These are phyloP conservation scores for Cuculus canorus DNA, from an alignment of 2,797 vertebrate genomes.

Conservation along the genomic window DNA sequence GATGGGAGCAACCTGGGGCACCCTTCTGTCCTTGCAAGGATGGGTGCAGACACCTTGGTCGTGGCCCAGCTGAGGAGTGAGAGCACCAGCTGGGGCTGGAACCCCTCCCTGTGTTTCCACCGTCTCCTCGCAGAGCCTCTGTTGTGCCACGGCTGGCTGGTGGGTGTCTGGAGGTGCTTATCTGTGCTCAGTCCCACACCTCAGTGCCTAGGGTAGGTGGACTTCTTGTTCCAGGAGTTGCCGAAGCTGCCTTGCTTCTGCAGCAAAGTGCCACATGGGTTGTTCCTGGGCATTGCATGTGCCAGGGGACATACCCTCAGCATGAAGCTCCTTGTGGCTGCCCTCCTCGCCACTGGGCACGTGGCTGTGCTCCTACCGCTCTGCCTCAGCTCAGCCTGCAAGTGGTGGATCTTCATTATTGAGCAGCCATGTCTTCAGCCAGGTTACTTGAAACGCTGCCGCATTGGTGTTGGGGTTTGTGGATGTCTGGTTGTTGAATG, in stretches of 20 bases:
- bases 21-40: fast-evolving
- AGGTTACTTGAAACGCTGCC: fast-evolving
- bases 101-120: neutral
- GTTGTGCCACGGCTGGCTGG: neutral
- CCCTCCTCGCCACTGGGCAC: fast-evolving
- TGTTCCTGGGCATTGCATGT: neutral
- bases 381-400: neutral
- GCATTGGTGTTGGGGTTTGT: too few species aligned
- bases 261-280: fast-evolving
- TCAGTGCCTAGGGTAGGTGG: neutral
- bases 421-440: neutral
- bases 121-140: neutral
- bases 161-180: neutral
- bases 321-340: neutral
- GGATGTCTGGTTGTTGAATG: neutral
- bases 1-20: fast-evolving
- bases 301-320: neutral
- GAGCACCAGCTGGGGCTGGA: neutral
- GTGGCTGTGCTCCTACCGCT: neutral
- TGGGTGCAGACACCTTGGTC: fast-evolving
- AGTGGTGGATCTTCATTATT: fast-evolving
- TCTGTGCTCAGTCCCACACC: too few species aligned
- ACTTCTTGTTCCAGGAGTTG: neutral
- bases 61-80: neutral
- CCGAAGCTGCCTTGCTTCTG: neutral